These are phyloP conservation scores for Bacillus rossius DNA, from an alignment of 1,140 invertebrate genomes.

Conservation along the genomic window DNA sequence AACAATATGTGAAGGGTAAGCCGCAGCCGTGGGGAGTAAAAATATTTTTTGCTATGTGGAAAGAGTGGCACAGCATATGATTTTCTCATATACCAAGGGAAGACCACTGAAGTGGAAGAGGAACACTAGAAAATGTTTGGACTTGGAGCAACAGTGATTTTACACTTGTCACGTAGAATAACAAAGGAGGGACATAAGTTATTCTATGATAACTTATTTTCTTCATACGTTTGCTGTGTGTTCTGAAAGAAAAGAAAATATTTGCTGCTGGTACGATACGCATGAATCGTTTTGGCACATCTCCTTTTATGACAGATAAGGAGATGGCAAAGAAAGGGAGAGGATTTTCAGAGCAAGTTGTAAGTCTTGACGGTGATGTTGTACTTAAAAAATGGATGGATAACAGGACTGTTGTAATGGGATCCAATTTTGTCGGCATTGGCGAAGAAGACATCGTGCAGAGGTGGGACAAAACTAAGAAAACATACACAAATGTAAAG, in stretches of 20 bases:
- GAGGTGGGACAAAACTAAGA: conserved; percentile 12
- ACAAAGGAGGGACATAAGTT: conserved; percentile 3
- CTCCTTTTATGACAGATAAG: conserved; percentile 18
- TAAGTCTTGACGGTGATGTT: conserved; percentile 13
- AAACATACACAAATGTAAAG: conserved; percentile 9
- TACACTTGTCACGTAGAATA: conserved; percentile 7
- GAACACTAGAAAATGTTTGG: too few relatives aligned
- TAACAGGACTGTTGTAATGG: conserved; percentile 14
- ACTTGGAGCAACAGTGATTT: not conserved
- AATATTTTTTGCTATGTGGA: conserved; percentile 26
- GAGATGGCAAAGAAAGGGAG: conserved; percentile 13
- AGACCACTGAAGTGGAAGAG: conserved; percentile 4
- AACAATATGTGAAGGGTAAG: conserved; percentile 12
- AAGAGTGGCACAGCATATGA: conserved; percentile 25
- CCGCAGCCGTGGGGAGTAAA: conserved; percentile 17
- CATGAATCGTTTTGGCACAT: conserved; percentile 13
- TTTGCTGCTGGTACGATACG: conserved; percentile 15
- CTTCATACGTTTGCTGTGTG: not conserved
- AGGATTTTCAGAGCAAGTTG: conserved; percentile 3
- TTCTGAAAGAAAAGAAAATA: conserved; percentile 6
- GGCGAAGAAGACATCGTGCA: conserved; percentile 14
- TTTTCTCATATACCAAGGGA: conserved; percentile 27
- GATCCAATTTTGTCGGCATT: conserved; percentile 14
- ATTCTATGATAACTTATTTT: conserved; percentile 24
- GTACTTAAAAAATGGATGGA: conserved; percentile 18